Percentiles rank a stretch among this genome's conserved stretches.
These are phyloP conservation scores for Macrophya annulata DNA, from an alignment of 2,888 invertebrate species.

Conservation along the genomic window DNA sequence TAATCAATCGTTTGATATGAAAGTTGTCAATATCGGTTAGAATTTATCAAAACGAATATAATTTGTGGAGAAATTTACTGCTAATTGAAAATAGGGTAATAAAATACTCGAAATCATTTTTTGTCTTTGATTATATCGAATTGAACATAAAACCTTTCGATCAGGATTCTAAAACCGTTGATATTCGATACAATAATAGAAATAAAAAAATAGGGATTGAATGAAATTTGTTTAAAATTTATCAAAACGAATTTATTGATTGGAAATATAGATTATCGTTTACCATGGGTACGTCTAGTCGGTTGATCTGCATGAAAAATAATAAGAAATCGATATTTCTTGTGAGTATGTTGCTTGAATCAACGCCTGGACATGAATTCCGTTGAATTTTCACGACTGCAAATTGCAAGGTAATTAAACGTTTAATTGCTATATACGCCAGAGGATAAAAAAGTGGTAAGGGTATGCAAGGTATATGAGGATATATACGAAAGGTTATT, in stretches of 20 bases:
- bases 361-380: neutral
- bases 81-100: neutral
- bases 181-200: neutral
- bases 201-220: neutral
- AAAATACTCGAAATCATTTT: neutral
- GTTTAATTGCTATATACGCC: slow-evolving; percentile 45
- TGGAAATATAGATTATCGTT: neutral
- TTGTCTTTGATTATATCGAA: neutral
- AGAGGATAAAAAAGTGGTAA: slow-evolving; percentile 2
- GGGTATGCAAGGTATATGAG: slow-evolving; percentile 8
- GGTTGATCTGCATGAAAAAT: neutral
- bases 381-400: slow-evolving; percentile 38
- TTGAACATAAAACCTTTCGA: neutral
- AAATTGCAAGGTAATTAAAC: slow-evolving; percentile 48
- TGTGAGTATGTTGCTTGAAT: neutral
- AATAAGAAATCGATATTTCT: slow-evolving; percentile 1
- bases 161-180: neutral
- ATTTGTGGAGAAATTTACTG: neutral
- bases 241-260: neutral
- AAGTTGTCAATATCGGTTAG: neutral
- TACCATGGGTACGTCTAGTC: neutral
- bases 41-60: neutral
- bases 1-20: neutral
- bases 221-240: neutral
- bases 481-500: neutral